These are phyloP conservation scores for Polia nebulosa DNA, from an alignment of 2,888 invertebrate species.

Conservation along the genomic window DNA sequence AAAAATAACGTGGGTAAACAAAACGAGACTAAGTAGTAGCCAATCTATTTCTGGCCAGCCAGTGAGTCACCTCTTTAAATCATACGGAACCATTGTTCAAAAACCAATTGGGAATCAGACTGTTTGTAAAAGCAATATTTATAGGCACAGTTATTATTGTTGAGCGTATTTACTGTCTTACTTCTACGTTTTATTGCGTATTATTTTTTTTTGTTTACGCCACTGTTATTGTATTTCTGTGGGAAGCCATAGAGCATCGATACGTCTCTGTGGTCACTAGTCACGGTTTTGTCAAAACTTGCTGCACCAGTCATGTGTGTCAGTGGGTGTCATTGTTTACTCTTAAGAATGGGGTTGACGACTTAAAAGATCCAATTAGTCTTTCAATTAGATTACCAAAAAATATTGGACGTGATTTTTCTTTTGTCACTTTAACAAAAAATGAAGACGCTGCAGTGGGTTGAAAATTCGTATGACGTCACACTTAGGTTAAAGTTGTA, in stretches of 20 bases:
- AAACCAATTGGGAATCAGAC: conserved; percentile 40
- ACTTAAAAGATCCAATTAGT: too few species aligned
- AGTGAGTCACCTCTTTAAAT: conserved; percentile 53
- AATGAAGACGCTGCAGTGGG: too few species aligned
- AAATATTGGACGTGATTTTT: too few species aligned
- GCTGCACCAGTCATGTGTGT: too few species aligned
- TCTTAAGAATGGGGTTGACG: too few species aligned
- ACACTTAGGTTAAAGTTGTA: too few species aligned
- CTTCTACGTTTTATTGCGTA: conserved; percentile 32
- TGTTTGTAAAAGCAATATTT: conserved; percentile 54
- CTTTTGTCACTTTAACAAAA: too few species aligned
- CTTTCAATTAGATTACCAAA: too few species aligned
- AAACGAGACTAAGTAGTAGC: neutral
- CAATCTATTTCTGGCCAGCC: conserved; percentile 36
- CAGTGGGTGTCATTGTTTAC: too few species aligned
- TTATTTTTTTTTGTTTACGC: conserved; percentile 34
- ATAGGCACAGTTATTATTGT: conserved; percentile 47
- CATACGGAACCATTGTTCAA: conserved; percentile 48
- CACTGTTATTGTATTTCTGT: conserved; percentile 8
- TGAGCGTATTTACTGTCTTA: conserved; percentile 42
- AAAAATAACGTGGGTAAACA: conserved; percentile 30
- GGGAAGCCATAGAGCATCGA: neutral
- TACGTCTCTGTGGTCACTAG: too few species aligned
- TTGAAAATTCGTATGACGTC: too few species aligned
- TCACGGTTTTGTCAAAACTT: too few species aligned